Evolutionary conservation across 2,797 vertebrate species (phyloP).

Genomic region (Decapterus maruadsi): DNA sequence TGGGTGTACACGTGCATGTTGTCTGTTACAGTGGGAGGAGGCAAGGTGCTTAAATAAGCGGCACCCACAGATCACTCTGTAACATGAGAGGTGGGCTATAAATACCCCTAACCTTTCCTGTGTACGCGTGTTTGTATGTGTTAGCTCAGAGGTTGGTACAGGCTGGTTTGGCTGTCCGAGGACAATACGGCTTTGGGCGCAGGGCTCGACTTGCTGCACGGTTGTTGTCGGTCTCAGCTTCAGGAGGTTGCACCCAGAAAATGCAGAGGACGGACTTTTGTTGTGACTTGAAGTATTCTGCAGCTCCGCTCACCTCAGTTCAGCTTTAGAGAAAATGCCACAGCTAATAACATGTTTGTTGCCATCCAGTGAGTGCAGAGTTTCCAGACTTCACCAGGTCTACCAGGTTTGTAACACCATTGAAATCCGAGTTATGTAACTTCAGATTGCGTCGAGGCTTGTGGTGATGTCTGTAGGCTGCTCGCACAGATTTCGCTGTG

Average conservation of each 20-base stretch:
- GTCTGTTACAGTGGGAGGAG: constrained; percentile 70
- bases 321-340: constrained; percentile 71
- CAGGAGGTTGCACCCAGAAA: constrained; percentile 45
- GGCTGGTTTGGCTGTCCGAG: constrained; percentile 53
- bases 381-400: constrained; percentile 65
- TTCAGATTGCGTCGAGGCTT: constrained; percentile 32
- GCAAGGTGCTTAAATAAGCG: constrained; percentile 84
- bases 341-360: constrained; percentile 61
- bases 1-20: constrained; percentile 60
- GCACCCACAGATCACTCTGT: constrained; percentile 81
- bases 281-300: constrained; percentile 43
- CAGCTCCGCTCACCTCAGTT: constrained; percentile 40
- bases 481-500: constrained; percentile 13
- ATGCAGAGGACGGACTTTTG: constrained; percentile 59
- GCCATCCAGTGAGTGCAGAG: constrained; percentile 62
- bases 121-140: constrained; percentile 74
- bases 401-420: constrained; percentile 71
- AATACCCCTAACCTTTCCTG: constrained; percentile 89
- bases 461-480: constrained; percentile 19
- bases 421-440: constrained; percentile 50
- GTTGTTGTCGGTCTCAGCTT: constrained; percentile 38
- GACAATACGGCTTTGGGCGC: constrained; percentile 69
- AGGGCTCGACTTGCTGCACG: constrained; percentile 5
- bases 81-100: constrained; percentile 87
- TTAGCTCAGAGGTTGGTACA: constrained; percentile 66